Evolutionary conservation across 2,113 vertebrate species (phyloP).

Genomic region (Dolichotis patagonum): DNA sequence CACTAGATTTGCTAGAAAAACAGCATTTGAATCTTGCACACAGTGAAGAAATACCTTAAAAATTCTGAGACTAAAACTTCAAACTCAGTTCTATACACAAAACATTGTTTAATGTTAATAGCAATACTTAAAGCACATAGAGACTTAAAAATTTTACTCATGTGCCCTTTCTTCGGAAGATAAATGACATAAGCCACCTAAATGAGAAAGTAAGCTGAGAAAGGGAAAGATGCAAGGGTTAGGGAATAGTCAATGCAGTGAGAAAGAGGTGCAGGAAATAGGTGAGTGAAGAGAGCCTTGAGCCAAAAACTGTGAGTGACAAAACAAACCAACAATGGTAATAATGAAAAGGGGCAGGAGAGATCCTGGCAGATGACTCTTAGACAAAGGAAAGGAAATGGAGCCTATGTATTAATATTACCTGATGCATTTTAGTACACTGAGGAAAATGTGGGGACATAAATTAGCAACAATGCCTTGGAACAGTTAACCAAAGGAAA

Average conservation of each 20-base stretch:
- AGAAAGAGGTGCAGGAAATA: background rate
- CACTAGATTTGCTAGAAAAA: background rate
- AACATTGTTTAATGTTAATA: background rate
- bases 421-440: background rate
- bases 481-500: background rate
- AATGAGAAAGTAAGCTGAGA: background rate
- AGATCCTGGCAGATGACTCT: background rate
- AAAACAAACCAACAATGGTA: rapidly evolving
- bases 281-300: background rate
- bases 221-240: background rate
- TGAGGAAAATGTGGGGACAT: background rate
- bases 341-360: background rate
- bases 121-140: background rate
- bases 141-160: background rate
- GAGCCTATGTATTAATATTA: background rate
- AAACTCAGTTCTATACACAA: background rate
- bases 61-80: background rate
- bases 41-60: background rate
- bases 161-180: background rate
- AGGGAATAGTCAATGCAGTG: background rate
- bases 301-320: background rate
- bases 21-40: background rate
- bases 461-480: background rate
- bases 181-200: background rate
- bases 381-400: background rate